Evolutionary conservation across 2,797 vertebrate genomes (phyloP).

Genomic region (Pyrocephalus nanus): DNA sequence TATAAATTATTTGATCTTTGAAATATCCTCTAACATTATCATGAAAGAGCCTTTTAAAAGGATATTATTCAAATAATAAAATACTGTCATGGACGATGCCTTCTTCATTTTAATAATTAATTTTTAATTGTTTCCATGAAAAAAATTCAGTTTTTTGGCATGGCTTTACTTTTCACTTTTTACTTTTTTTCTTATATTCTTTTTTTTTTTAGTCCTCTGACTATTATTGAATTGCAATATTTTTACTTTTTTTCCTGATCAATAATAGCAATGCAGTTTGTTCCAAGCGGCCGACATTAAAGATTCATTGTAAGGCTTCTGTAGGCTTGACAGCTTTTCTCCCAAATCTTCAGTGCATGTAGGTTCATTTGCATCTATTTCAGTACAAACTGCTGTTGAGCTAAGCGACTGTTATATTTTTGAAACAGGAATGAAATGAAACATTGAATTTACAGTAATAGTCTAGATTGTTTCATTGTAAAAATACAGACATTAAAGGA

Average conservation of each 20-base stretch:
- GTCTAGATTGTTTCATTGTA: not conserved
- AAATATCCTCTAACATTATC: not conserved
- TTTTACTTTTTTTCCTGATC: not conserved
- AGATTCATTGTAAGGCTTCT: not conserved
- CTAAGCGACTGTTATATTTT: not conserved
- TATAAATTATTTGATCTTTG: not conserved
- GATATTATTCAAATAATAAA: not conserved
- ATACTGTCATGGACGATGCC: not conserved
- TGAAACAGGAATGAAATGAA: not conserved
- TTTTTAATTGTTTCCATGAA: constrained; percentile 7
- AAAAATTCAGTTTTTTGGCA: not conserved
- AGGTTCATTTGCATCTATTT: not conserved
- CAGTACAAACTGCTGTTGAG: not conserved
- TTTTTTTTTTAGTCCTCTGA: not conserved
- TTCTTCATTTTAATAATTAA: not conserved
- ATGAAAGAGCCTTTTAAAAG: not conserved
- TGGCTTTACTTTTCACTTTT: not conserved
- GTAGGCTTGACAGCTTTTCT: not conserved
- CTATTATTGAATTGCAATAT: not conserved
- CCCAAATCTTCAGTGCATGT: not conserved
- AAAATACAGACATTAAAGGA: not conserved
- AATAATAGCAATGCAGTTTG: not conserved
- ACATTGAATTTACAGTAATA: not conserved
- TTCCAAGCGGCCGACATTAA: not conserved
- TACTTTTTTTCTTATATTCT: not conserved